These are phyloP conservation scores for Stegostoma tigrinum DNA, from an alignment of 2,113 vertebrate genomes.

Conservation along the genomic window DNA sequence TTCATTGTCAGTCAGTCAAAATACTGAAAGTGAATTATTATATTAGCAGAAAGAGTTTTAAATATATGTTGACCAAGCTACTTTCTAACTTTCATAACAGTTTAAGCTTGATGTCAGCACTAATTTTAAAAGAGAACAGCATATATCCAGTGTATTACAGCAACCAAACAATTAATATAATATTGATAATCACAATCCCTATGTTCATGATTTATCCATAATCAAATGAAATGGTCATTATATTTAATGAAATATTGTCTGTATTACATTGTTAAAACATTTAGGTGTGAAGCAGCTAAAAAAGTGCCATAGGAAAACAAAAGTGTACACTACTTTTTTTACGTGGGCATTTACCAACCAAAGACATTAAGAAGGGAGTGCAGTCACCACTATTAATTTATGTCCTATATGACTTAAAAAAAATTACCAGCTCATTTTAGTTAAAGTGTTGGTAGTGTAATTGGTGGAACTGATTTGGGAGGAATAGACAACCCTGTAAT, in stretches of 20 bases:
- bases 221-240: conserved; percentile 9
- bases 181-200: not conserved
- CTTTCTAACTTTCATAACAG: not conserved
- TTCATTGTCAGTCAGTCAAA: conserved; percentile 34
- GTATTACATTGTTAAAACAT: not conserved
- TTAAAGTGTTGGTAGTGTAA: not conserved
- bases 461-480: not conserved
- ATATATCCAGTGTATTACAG: not conserved
- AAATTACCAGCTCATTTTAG: not conserved
- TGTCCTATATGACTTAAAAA: not conserved
- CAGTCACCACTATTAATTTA: not conserved
- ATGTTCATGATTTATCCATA: not conserved
- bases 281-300: not conserved
- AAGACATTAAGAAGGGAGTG: not conserved
- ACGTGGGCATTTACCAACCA: not conserved
- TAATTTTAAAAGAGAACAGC: conserved; percentile 16
- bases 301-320: not conserved
- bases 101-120: not conserved
- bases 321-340: not conserved
- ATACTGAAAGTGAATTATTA: conserved; percentile 24
- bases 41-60: not conserved
- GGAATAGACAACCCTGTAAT: not conserved
- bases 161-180: not conserved
- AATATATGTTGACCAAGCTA: not conserved
- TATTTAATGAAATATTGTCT: not conserved